Evolutionary conservation across 2,113 vertebrate genomes (phyloP), one percentile per base, ranked within the genome.

Genomic region (Taurulus bubalis): DNA sequence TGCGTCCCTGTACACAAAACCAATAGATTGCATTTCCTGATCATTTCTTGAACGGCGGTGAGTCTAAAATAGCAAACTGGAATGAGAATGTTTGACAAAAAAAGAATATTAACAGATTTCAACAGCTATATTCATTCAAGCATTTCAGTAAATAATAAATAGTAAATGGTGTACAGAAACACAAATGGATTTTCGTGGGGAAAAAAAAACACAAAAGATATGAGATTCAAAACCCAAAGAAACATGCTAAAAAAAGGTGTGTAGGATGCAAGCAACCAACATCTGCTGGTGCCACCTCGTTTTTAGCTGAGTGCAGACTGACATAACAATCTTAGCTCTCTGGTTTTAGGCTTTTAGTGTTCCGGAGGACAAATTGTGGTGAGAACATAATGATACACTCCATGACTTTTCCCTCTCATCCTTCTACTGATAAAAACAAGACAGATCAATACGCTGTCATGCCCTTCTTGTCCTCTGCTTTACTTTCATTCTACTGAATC

Each of bases 391-490:
- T 79, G 68, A 90, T 75, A 85, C 85, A 75, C 83, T 86, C 30
- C 26, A 22, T 38, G 53, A 81, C 75, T 76, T 86, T 77, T 78
- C 56, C 53, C 64, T 75, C 73, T 83, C 71, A 79, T 84, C 78
- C 87, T 32, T 76, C 34, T 10, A 69, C 81, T 75, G 68, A 71
- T 87, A 79, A 87, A 89, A 88, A 91, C 38, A 60, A 66, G 68
- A 80, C 59, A 36, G 78, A 92, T 94, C 90, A 83, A 91, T 88
- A 86, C 14, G 51, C 77, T 77, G 81, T 84, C 86, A 85, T 79
- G 67, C 32, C 66, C 72, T 69, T 77, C 78, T 69, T 82, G 49
- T 70, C 77, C 74, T 80, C 42, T 20, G 24, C 63, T 83, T 68
- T 68, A 78, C 75, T 60, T 77, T 73, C 77, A 75, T 79, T 80